Evolutionary conservation across 2,113 vertebrate species (phyloP).

Genomic region (Corvus hawaiiensis): DNA sequence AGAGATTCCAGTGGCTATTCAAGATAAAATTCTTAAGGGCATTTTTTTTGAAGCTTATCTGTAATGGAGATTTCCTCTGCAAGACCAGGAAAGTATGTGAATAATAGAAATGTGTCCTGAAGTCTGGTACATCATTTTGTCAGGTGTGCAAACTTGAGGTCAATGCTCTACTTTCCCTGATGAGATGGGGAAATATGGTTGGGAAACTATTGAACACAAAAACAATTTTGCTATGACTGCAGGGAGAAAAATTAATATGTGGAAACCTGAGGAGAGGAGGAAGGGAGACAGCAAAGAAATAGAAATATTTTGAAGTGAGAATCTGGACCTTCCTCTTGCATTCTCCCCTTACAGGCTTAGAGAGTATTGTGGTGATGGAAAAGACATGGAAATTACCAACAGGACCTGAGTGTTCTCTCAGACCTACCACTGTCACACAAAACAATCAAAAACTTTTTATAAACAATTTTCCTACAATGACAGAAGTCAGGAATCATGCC

Average conservation of each 20-base stretch:
- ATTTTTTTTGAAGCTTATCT: neutral
- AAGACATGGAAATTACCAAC: neutral
- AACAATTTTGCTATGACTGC: neutral
- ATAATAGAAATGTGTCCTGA: neutral
- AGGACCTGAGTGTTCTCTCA: neutral
- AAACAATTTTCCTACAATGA: neutral
- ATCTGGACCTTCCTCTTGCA: neutral
- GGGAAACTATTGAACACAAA: neutral
- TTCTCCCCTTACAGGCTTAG: rapidly evolving
- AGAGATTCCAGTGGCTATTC: neutral
- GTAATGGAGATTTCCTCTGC: neutral
- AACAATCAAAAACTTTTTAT: neutral
- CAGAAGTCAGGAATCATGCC: neutral
- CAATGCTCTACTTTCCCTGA: neutral
- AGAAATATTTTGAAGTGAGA: neutral
- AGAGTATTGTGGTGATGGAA: neutral
- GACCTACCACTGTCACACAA: neutral
- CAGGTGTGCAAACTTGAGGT: neutral
- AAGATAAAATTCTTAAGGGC: neutral
- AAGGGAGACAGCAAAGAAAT: neutral
- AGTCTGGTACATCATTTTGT: neutral
- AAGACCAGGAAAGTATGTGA: neutral
- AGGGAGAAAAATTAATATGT: neutral
- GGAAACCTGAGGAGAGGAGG: neutral
- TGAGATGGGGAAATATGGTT: neutral